Evolutionary conservation across 1,140 invertebrate genomes (phyloP).

Genomic region (Drosophila santomea): DNA sequence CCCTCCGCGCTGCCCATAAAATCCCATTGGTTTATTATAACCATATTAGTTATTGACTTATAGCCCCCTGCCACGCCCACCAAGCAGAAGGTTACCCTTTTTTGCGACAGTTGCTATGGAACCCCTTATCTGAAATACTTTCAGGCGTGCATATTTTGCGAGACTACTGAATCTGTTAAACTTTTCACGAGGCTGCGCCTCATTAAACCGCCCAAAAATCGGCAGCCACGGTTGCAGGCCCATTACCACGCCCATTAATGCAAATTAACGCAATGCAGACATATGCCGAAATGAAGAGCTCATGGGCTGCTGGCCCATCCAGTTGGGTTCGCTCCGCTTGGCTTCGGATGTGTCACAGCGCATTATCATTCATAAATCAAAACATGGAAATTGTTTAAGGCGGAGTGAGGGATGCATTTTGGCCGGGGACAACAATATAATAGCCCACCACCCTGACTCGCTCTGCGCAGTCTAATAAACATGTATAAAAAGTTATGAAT

Average conservation of each 20-base stretch:
- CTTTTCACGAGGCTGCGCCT: constrained; percentile 58
- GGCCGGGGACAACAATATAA: constrained; percentile 22
- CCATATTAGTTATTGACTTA: constrained; percentile 60
- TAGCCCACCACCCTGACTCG: background rate
- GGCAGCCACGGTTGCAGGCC: constrained; percentile 23
- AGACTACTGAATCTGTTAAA: constrained; percentile 35
- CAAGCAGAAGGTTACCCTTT: constrained; percentile 39
- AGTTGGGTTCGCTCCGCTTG: constrained; percentile 19
- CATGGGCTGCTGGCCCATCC: constrained; percentile 10
- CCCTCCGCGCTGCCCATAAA: no score
- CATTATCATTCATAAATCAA: constrained; percentile 84
- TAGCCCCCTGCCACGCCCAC: constrained; percentile 51
- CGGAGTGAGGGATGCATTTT: constrained; percentile 29
- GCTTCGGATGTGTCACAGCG: constrained; percentile 71
- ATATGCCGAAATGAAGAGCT: constrained; percentile 68
- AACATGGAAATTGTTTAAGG: constrained; percentile 72
- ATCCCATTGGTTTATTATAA: background rate
- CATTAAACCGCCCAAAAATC: constrained; percentile 58
- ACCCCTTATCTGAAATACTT: constrained; percentile 24
- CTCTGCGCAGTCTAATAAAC: constrained; percentile 66
- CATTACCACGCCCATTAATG: constrained; percentile 83
- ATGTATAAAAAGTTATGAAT: constrained; percentile 73
- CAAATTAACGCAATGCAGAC: constrained; percentile 82
- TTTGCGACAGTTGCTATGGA: constrained; percentile 56
- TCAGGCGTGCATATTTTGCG: constrained; percentile 4